Evolutionary conservation across 1,140 invertebrate genomes (phyloP), one percentile per base, ranked within the genome.

Genomic region (Phocides pigmalion): DNA sequence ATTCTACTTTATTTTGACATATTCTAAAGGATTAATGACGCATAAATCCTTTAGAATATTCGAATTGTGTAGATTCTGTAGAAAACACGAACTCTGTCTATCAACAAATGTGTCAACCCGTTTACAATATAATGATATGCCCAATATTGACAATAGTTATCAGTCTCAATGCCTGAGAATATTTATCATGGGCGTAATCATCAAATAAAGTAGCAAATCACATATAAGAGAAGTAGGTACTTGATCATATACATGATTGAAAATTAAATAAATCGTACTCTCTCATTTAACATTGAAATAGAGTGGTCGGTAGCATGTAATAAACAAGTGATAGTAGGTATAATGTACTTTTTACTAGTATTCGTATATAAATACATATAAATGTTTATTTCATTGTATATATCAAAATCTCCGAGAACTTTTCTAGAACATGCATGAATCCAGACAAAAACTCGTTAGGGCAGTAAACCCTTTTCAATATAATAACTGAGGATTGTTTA

Each of bases 141-240:
- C 35, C 16, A 68, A 70, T 82, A 74, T 79, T 81, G 65, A 82
- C 67, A 71, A 54, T 70, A 11, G 56, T 58, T 81, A 84, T 80
- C 81, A 59, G 44, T 63, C 28, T 68, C 70, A 51, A 64, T 76
- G 62, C 72, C 72, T 78, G 70, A 66, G 66, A 72, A 72, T 76
- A 66, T 82, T 76, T 78, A 65, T 54, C 25, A 64, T 78, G 72
- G 77, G 73, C 61, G 77, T 64, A 71, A 65, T 68, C 70, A 9
- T 65, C 66, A 81, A 76, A 81, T 67, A 76, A 35, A 63, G 32
- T 64, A 44, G 58, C 39, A 59, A 61, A 16, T 62, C 42, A 62
- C n/a, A 46, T 32, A 64, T 58, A 14, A 35, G 9, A 8, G 11
- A 35, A 8, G 25, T 28, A 28, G 25, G 32, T 35, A 35, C 32